A percentile compares a stretch with the other conserved stretches of the same genome.
These are phyloP conservation scores for Argyra leucocephala DNA, from an alignment of 2,888 invertebrate species.

Conservation along the genomic window DNA sequence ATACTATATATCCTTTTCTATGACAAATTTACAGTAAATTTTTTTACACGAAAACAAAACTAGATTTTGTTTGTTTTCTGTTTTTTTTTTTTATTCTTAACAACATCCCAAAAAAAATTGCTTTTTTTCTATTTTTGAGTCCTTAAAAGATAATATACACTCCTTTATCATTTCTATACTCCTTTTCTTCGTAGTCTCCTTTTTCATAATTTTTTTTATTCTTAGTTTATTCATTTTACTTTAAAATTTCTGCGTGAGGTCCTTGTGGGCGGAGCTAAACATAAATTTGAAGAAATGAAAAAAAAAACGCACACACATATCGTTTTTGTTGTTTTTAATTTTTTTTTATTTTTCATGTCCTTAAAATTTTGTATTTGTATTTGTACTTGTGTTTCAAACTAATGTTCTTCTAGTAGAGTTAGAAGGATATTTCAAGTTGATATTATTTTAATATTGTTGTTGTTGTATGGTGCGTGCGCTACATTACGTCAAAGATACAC, in stretches of 20 bases:
- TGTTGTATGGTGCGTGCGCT: slow-evolving; percentile 8
- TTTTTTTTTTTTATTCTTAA: no score
- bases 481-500: not conserved
- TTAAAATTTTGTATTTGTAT: not conserved
- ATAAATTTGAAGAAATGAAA: not conserved
- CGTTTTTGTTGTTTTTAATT: not conserved
- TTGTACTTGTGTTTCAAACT: not conserved
- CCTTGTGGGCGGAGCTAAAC: not conserved
- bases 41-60: no score
- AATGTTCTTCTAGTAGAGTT: not conserved
- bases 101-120: no score
- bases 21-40: no score
- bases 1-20: no score
- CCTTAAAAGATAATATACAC: no score
- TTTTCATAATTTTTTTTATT: no score
- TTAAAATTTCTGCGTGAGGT: not conserved
- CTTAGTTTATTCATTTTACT: no score
- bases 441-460: not conserved
- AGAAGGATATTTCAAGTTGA: not conserved
- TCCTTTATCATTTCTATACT: no score
- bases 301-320: not conserved
- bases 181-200: no score
- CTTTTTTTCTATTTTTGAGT: no score
- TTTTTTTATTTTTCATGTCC: not conserved
- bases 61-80: no score